Base-by-base conservation (phyloP, 2,113 vertebrate genomes). In the Dasyornis broadbenti region DNA sequence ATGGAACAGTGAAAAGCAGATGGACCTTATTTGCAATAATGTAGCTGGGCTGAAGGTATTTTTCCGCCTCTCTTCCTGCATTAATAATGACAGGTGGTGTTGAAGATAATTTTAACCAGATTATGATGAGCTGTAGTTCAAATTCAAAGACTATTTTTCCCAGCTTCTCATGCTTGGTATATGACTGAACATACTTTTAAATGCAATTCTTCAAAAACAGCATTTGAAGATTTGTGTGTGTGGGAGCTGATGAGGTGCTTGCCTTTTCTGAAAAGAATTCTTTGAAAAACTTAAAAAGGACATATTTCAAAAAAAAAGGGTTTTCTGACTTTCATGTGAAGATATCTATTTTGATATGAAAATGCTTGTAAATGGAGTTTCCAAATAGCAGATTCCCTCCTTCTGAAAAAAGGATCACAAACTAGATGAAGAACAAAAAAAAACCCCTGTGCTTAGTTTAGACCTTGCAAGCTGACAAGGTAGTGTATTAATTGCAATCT, bases 31-130 rank as follows among this genome's bases (percentile, higher is more conserved):
- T 92, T 92, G 59, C 39, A 71, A 60, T 56, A 40, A 71, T 78
- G 40, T 80, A 78, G 30, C 82, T 45, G 53, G 70, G 78, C 83
- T 77, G 64, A 95, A 96, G 85, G 89, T 90, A 90, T 96, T 94
- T 94, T 94, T 89, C 85, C 0, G 4, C 89, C 90, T 83, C 91
- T 95, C 76, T 91, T 86, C 78, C 91, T 96, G 93, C 82, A 95
- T 97, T 98, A 97, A 98, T 97, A 96, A 96, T 95, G 95, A 95
- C 97, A 98, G 95, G 96, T 98, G 96, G 93, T 96, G 81, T 73
- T 83, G 72, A 94, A 98, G 97, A 97, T 98, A 96, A 98, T 98
- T 98, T 97, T 97, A 98, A 97, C 95, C 96, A 97, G 97, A 97
- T 97, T 97, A 98, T 86, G 79, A 91, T 70, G 95, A 97, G 88